Base-by-base conservation (phyloP, 2,888 invertebrate genomes). In the Drosophila algonquin region DNA sequence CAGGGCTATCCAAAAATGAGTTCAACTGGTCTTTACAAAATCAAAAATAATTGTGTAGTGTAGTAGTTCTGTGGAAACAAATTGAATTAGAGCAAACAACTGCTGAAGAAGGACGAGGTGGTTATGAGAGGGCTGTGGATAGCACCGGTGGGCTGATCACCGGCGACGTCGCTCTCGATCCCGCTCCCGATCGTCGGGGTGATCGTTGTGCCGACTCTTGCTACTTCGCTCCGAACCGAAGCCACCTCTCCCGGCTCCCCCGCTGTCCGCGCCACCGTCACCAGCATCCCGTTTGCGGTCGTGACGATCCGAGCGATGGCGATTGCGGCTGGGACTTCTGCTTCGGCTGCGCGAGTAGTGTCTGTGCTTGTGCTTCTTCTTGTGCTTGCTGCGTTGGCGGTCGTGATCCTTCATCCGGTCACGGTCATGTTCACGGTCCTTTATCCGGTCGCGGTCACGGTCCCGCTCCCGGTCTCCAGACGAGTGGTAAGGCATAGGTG, bases 351-450 rank as follows among this genome's bases (percentile, higher is more conserved):
- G 89, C 55, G 89, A 91, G 64, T 79, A 81, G 51, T 90, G 90
- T 60, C 89, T 88, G 55, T 92, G 91, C 67, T 92, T 92, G 64
- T 91, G 91, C 71, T 91, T 91, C 57, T 90, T 91, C 73, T 91
- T 91, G 59, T 91, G 90, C 63, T 91, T 91, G 73, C 91, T 90
- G 58, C 88, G 83, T 60, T 89, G 88, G 0, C 87, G 85, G n/a
- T 63, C 58, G 5, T 68, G 52, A 24, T 68, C 54, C 56, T 10
- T 79, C 59, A 3, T 64, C 18, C 46, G 32, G 0, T 67, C 67
- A 64, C 63, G 45, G 6, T 57, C 51, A 18, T 67, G 63, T n/a
- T 53, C 50, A 8, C 81, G 80, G 27, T 86, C 84, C 45, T 81
- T 21, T 2, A 21, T 6, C 24, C 54, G 40, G 10, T 54, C 55